These are phyloP conservation scores for Brachyhypopomus gauderio DNA, from an alignment of 2,113 vertebrate genomes.

Conservation along the genomic window DNA sequence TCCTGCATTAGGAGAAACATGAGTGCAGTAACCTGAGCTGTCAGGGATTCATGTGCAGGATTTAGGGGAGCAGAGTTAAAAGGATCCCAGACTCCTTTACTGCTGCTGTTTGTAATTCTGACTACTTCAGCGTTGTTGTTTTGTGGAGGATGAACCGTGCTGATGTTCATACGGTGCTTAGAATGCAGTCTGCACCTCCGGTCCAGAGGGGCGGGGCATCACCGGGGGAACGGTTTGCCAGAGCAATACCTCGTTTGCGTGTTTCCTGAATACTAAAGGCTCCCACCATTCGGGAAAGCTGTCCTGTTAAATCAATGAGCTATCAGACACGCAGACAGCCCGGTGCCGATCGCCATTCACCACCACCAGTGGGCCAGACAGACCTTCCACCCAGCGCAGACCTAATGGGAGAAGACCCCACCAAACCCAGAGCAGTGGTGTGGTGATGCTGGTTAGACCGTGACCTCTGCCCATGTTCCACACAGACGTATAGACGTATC, in stretches of 20 bases:
- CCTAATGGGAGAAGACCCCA: no score
- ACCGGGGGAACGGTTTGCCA: not conserved
- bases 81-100: not conserved
- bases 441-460: no score
- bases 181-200: not conserved
- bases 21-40: no score
- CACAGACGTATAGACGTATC: no score
- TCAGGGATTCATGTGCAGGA: not conserved
- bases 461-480: no score
- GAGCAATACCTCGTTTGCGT: not conserved
- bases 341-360: no score
- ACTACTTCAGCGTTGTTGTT: not conserved
- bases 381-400: no score
- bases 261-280: not conserved
- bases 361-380: no score
- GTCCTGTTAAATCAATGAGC: constrained; percentile 24
- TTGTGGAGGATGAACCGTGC: not conserved
- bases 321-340: constrained; percentile 10
- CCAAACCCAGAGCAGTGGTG: no score
- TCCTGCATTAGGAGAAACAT: no score
- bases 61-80: no score
- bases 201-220: no score
- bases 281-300: not conserved
- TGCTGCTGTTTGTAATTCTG: constrained; percentile 1
- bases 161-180: not conserved